Base-by-base conservation (phyloP, 2,797 vertebrate genomes). In the Chelonia mydas region DNA sequence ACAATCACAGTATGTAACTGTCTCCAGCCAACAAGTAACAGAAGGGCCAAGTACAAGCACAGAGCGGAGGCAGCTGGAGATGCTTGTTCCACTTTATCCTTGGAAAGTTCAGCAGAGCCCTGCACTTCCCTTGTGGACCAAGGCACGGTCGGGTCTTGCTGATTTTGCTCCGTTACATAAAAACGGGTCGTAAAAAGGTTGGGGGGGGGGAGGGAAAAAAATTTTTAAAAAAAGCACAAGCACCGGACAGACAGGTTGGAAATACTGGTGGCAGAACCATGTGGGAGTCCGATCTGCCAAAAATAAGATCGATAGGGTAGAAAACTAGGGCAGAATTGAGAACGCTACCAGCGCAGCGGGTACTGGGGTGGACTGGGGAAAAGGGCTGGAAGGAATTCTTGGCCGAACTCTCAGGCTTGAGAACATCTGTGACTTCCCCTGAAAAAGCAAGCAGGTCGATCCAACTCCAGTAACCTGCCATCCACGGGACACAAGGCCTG, bases 1-100 rank as follows among this genome's bases (percentile, higher is more conserved):
- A 2, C 2, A 6, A 5, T 17, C 33, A 49, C n/a, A 1, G 19
- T 17, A 16, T 0, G 0, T 19, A 23, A 31, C 11, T 77, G 50
- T 87, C 86, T n/a, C 61, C 19, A 2, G 0, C 77, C 90, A 28
- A 59, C n/a, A 25, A 79, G 51, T 6, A 1, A 74, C 0, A 4
- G 50, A 3, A 1, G 0, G 23, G 57, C 77, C 57, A 83, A 86
- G 84, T 51, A 83, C 84, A 77, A 84, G 21, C 54, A 25, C 54
- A 54, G 23, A 1, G 0, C n/a, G 33, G 41, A 6, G 4, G 5
- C 16, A 79, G 2, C 86, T 80, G n/a, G 25, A 10, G n/a, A n/a
- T 9, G 6, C 61, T 25, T 3, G 0, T 6, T 86, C 45, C 28
- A 0, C 21, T 86, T 78, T 6, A 92, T 41, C 79, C 72, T 33